Evolutionary conservation across 2,797 vertebrate species (phyloP), one percentile per base, ranked within the genome.

Genomic region (Chloroceryle amazona): DNA sequence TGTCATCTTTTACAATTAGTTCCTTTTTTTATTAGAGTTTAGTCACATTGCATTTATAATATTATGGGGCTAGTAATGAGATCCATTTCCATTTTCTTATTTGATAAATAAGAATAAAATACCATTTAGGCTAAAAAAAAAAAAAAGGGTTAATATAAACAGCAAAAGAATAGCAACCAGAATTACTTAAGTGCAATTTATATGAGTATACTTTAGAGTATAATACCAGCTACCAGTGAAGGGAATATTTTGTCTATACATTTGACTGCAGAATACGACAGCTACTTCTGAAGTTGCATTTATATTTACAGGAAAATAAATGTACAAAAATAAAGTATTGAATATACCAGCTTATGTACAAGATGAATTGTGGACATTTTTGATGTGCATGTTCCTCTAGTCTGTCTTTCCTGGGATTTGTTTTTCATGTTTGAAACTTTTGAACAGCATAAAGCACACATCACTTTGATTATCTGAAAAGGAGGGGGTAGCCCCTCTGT

Each of bases 71-170:
- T 90, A 76, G 49, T 70, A 78, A 71, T 67, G n/a, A 76, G 14
- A 66, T 9, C 19, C 0, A 20, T 72, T 91, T 90, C 17, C 18
- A n/a, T 14, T 55, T 91, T 75, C 37, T 89, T 86, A 46, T 83
- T 92, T 74, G 28, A n/a, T 87, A 80, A 94, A 87, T 62, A 63
- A 42, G 51, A 81, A 80, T 49, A 52, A 87, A 92, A 57, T 29
- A 85, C 26, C 55, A 57, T 80, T 81, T 89, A 80, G 60, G 11
- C 89, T 9, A 37, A 63, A 92, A 94, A 37, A 37, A 63, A 92
- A 94, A 87, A 57, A 10, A 18, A 17, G 6, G 13, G 47, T 91
- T 81, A 68, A 65, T 76, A 16, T 41, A 55, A 73, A 62, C 33
- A 67, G 42, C 33, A 91, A 54, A 73, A 92, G 11, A 78, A 22